Conservation (phyloP, 1,140 invertebrate species). For the Drosophila nasuta region DNA sequence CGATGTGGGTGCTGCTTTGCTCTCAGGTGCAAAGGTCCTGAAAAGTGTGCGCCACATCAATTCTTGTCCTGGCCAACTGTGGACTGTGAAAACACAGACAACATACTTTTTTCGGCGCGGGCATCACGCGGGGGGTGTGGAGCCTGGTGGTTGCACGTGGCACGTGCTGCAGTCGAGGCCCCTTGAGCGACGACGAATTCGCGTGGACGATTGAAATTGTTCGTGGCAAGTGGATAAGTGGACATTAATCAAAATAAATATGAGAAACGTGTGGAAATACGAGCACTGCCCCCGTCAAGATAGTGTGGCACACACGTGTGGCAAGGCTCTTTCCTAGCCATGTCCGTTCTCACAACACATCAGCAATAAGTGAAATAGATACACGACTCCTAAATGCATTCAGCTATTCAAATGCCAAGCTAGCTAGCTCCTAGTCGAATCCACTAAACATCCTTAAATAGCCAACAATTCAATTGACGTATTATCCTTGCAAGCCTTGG, state of each 20-base stretch:
- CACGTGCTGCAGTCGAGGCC: conserved; percentile 39
- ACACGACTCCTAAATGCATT: background rate
- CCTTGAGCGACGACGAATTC: conserved; percentile 48
- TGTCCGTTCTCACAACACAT: background rate
- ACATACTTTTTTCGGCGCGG: background rate
- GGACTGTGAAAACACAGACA: conserved; percentile 61
- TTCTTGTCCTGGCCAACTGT: conserved; percentile 74
- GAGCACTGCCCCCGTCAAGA: conserved; percentile 20
- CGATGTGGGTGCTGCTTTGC: conserved; percentile 36
- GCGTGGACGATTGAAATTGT: conserved; percentile 75
- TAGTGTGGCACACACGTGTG: background rate
- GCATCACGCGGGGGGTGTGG: background rate
- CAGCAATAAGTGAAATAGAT: conserved; percentile 34
- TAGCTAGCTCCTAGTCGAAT: background rate
- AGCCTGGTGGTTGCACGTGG: conserved; percentile 17
- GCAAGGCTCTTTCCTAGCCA: background rate
- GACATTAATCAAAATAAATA: conserved; percentile 83
- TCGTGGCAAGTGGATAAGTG: conserved; percentile 81
- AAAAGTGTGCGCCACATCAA: conserved; percentile 77
- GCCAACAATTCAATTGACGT: conserved; percentile 21
- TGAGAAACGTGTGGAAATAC: conserved; percentile 81
- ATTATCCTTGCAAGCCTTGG: no score
- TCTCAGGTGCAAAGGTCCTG: conserved; percentile 75
- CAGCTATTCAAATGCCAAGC: conserved; percentile 27
- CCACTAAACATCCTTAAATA: conserved; percentile 1